Evolutionary conservation across 2,888 invertebrate genomes (phyloP), one percentile per base, ranked within the genome.

Genomic region (Euphydryas editha): DNA sequence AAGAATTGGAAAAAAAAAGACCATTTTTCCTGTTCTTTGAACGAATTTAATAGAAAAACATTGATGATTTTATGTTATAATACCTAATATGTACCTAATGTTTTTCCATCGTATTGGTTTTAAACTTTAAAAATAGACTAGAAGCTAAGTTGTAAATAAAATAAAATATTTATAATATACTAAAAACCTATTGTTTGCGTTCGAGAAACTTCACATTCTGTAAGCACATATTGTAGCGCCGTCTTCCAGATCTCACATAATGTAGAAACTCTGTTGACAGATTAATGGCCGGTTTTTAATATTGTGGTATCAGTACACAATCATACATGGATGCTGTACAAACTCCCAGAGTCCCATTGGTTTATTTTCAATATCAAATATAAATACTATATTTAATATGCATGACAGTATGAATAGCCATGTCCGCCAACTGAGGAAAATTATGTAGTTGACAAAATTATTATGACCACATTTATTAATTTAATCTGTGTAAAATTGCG

Each of bases 231-330:
- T 20, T 42, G 39, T 6, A 21, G 8, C 42, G 13, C 18, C n/a
- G 36, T 39, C 18, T 7, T 21, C 21, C 21, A 57, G 8, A n/a
- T 54, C 10, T 1, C 30, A 36, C 17, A 36, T 36, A 5, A 54
- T 36, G 17, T 36, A 36, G 17, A 30, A 17, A 4, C 58, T 6
- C 13, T 63, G 66, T 69, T 59, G 69, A 60, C 66, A 39, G 66
- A 66, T 66, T 63, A 62, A 20, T 39, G 30, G 49, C 7, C 36
- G 30, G 21, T 17, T 51, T 62, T 68, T 62, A 66, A 69, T 69
- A 69, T 65, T 56, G 44, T 42, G 20, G 47, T 18, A 46, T 44
- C 42, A 24, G 24, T 1, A n/a, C 30, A 21, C 55, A 18, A 64
- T 63, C 42, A 36, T 59, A 18, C 15, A 44, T 39, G 39, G n/a